A percentile compares a stretch with the other conserved stretches of the same genome.
phyloP scores from a whole-genome alignment of 2,113 vertebrate genomes.

The Sinocyclocheilus maitianheensis region DNA sequence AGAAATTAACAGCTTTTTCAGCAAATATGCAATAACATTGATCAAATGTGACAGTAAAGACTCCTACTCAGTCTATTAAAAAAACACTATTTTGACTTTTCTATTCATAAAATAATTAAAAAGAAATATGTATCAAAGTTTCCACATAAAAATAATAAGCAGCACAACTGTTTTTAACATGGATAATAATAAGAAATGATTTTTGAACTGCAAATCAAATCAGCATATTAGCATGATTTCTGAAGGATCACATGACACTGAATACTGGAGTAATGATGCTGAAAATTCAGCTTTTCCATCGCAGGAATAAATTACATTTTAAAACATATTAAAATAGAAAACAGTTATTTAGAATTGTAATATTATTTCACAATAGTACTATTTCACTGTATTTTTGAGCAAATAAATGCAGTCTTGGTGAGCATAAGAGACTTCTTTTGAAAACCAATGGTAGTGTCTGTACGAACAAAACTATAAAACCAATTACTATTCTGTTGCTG shows the following conservation, averaged over 20 bases:
- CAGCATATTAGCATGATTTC: background rate
- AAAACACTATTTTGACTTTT: too few relatives aligned
- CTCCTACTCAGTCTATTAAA: too few relatives aligned
- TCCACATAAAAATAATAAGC: background rate
- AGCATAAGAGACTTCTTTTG: too few relatives aligned
- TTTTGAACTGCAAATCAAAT: background rate
- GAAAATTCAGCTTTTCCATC: background rate
- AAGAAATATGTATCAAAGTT: too few relatives aligned
- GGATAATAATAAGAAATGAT: background rate
- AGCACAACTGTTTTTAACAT: background rate
- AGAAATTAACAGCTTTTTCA: too few relatives aligned
- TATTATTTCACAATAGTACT: background rate
- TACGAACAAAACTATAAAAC: background rate
- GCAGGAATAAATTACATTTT: background rate
- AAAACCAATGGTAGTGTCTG: background rate
- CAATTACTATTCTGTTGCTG: background rate
- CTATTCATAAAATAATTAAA: too few relatives aligned
- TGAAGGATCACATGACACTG: background rate
- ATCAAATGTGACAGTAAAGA: too few relatives aligned
- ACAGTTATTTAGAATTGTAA: background rate
- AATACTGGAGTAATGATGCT: background rate
- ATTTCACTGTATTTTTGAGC: background rate
- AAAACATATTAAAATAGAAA: background rate
- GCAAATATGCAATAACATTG: too few relatives aligned
- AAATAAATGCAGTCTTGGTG: background rate